Conservation (phyloP, 2,888 invertebrate species). For the Athripsodes cinereus region DNA sequence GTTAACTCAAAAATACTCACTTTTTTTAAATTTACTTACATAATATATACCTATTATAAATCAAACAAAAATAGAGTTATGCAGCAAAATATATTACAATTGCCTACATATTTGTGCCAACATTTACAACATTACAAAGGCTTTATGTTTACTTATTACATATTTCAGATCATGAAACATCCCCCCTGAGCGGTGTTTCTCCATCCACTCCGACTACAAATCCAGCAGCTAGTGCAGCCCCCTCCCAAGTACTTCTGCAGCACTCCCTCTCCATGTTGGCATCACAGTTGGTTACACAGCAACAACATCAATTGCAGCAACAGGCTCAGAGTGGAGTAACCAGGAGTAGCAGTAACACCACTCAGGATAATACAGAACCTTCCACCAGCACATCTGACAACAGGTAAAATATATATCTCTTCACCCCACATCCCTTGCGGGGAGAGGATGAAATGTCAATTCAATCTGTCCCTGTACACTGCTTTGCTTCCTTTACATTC, state of each 20-base stretch:
- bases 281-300: constrained; percentile 3
- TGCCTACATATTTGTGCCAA: too few relatives aligned
- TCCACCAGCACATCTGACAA: neutral
- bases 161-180: constrained; percentile 1
- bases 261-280: constrained; percentile 23
- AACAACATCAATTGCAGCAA: neutral
- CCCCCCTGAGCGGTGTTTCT: constrained; percentile 13
- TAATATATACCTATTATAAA: too few relatives aligned
- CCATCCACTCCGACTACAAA: constrained; percentile 2
- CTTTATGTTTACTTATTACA: too few relatives aligned
- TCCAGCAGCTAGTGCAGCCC: neutral
- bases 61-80: too few relatives aligned
- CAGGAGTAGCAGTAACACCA: neutral
- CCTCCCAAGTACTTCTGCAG: constrained; percentile 17
- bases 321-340: too few relatives aligned
- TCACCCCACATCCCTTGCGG: neutral
- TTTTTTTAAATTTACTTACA: too few relatives aligned
- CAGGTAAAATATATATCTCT: neutral
- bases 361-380: neutral
- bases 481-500: too few relatives aligned
- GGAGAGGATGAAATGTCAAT: neutral
- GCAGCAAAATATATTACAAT: too few relatives aligned
- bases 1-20: too few relatives aligned
- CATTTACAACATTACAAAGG: too few relatives aligned
- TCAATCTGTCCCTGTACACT: too few relatives aligned